phyloP scores from a whole-genome alignment of 2,797 vertebrate species.

The Halcyon badia region DNA sequence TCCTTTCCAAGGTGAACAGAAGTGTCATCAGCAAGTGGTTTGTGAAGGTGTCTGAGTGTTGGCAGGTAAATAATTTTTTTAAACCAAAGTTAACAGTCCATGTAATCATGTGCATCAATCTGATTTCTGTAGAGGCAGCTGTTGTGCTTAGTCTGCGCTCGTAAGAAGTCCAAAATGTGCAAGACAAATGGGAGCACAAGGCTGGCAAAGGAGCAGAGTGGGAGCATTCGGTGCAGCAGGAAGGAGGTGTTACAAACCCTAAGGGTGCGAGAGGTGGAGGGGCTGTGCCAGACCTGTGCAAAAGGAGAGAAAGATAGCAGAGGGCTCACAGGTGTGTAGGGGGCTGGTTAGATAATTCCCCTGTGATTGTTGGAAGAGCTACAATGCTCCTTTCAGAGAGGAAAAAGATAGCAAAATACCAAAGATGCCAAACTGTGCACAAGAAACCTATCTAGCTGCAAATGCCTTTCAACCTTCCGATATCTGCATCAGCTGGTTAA shows the following conservation, averaged over 20 bases:
- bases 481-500: not conserved
- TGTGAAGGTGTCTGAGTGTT: slow-evolving; percentile 31
- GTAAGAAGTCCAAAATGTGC: not conserved
- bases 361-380: not conserved
- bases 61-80: slow-evolving; percentile 66
- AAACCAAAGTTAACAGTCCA: slow-evolving; percentile 51
- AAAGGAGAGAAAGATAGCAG: not conserved
- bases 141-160: not conserved
- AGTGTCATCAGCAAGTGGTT: slow-evolving; percentile 18
- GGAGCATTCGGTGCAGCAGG: not conserved
- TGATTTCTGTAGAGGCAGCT: slow-evolving; percentile 20
- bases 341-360: not conserved
- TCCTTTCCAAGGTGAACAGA: slow-evolving; percentile 59
- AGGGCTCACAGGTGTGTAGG: not conserved
- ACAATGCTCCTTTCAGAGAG: not conserved
- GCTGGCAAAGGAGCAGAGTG: not conserved
- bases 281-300: not conserved
- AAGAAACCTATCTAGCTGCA: not conserved
- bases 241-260: not conserved
- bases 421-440: not conserved
- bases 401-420: not conserved
- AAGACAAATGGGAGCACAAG: not conserved
- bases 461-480: not conserved
- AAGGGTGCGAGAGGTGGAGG: not conserved
- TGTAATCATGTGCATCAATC: slow-evolving; percentile 62